Base-by-base conservation (phyloP, 2,113 vertebrate species). In the Oncorhynchus gorbuscha region DNA sequence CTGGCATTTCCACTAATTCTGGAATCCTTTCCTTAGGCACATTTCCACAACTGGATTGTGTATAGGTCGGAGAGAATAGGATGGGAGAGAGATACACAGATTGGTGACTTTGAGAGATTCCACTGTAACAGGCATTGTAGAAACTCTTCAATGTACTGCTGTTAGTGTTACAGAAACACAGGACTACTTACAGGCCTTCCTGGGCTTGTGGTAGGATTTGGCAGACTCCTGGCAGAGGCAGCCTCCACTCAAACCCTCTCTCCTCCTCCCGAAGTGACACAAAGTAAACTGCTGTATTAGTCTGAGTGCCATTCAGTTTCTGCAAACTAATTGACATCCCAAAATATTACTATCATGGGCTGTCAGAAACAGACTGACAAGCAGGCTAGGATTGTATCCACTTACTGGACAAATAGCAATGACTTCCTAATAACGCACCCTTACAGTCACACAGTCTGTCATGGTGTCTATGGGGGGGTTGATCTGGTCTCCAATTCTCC, bases 171-270 rank as follows among this genome's bases (percentile, higher is more conserved):
- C 35, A 73, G 1, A 69, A 48, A 16, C 55, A 87, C 87, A 13
- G 55, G 1, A 11, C 35, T 45, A 84, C 86, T 90, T 48, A 87
- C 87, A 13, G 58, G 1, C 3, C 39, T 64, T 76, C 28, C 0
- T 0, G 3, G 0, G 8, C 28, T 7, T 83, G n/a, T 8, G 1
- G 0, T 18, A 59, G 71, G 5, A 28, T 68, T 39, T 72, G 16
- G 1, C 55, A 45, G 66, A 45, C 7, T 45, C 2, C 39, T 67
- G 20, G 1, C 55, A 45, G 66, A 45, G 39, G 39, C 39, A 45
- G 39, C 39, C 8, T 45, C 84, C 86, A 7, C 0, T 6, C 5
- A 9, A 0, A 9, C 26, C 74, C 18, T 13, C 2, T 16, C 1
- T 3, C 12, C 51, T 49, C 2, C 48, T 72, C 71, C 64, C 85